Conservation (phyloP, 2,113 vertebrate species). For the Ictidomys tridecemlineatus region DNA sequence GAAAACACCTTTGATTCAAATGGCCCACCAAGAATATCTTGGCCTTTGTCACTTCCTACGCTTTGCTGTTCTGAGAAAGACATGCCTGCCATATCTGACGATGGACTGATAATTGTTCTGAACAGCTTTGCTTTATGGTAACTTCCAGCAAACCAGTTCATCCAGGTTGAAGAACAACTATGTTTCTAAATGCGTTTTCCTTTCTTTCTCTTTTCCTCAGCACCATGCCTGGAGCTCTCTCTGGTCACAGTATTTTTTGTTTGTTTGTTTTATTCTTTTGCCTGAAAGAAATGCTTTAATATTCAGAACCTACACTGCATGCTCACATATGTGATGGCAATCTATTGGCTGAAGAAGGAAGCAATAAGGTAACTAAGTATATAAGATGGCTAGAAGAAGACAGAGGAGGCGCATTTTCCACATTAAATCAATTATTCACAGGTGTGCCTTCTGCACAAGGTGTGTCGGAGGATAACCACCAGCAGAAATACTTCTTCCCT, state of each 20-base stretch:
- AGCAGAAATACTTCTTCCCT: not conserved
- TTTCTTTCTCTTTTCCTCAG: not conserved
- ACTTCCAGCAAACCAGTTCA: conserved; percentile 14
- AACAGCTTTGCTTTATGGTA: not conserved
- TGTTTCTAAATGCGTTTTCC: not conserved
- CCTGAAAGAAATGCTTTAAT: not conserved
- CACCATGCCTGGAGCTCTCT: not conserved
- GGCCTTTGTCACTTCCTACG: not conserved
- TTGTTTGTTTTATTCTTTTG: not conserved
- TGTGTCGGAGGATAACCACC: not conserved
- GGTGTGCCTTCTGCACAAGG: not conserved
- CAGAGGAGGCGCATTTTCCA: not conserved
- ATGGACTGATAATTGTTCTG: not conserved
- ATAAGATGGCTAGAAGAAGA: not conserved
- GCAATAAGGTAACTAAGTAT: not conserved
- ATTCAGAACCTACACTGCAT: not conserved
- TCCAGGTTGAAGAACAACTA: conserved; percentile 5
- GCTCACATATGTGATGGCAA: not conserved
- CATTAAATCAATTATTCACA: not conserved
- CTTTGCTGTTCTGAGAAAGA: not conserved
- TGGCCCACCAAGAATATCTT: not conserved
- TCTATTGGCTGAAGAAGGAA: not conserved
- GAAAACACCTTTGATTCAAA: not conserved
- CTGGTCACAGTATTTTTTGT: not conserved
- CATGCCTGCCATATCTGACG: not conserved